Evolutionary conservation across 1,140 invertebrate species (phyloP), one percentile per base, ranked within the genome.

Genomic region (Coelopa frigida): DNA sequence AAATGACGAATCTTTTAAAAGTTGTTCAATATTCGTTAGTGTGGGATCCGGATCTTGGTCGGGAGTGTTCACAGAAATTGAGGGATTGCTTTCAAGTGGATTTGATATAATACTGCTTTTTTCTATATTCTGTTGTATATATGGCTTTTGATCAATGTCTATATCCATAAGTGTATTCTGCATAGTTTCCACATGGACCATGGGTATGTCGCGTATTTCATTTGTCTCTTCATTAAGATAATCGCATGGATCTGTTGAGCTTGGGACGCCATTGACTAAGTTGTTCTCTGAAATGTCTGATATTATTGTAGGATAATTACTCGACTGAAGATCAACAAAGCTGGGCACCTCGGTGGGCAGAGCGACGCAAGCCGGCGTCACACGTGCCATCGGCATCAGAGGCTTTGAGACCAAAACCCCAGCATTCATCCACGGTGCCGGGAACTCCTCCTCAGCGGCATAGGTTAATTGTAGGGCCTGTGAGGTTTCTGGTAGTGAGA

Each of bases 261-360:
- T 18, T 10, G 29, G 18, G 7, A 20, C 24, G 15, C 11, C n/a
- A n/a, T 18, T 44, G 8, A 22, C 29, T 10, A 44, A 7, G 11
- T 29, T 23, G 8, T 27, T 12, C 14, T 7, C 33, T 8, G 6
- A 27, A 2, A 27, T 33, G 15, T n/a, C n/a, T n/a, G n/a, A n/a
- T n/a, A n/a, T n/a, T 38, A 17, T 12, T 18, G 35, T 1, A 24
- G 15, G 15, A 38, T 31, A 36, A 41, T 53, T 62, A 15, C 32
- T 53, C 1, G 49, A 49, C 39, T 65, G 62, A 3, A 80, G 54
- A 51, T 81, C 73, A 27, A 81, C 76, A 55, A 79, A 82, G 39
- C 82, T 83, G 52, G 84, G 82, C 63, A 85, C 80, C 40, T 81
- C 80, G 0, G 81, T 84, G 8, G 82, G 81, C 49, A 85, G 72